Base-by-base conservation (phyloP, 2,888 invertebrate species). In the Rotaria sp. region DNA sequence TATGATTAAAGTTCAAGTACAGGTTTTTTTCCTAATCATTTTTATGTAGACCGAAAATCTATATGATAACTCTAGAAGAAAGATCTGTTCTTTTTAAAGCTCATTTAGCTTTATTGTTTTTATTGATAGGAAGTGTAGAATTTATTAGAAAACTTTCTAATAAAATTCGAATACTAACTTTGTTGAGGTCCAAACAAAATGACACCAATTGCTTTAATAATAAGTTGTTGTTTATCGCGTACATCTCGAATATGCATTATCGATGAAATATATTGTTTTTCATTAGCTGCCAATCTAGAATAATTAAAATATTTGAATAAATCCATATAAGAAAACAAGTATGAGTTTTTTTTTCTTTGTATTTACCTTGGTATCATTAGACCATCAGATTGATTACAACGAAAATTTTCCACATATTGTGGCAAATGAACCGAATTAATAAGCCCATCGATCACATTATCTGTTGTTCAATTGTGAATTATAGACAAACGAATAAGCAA, bases 401-500 rank as follows among this genome's bases (percentile, higher is more conserved):
- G 93, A 91, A 98, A 97, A 89, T 94, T 93, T 87, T 94, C 94
- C 88, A 94, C 94, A 93, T 98, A 98, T 92, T 97, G 96, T 11
- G 97, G 97, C 88, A 99, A 93, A 90, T 97, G 96, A 55, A 98
- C 97, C 88, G 94, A 95, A 88, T 94, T 93, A 21, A 94, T 94
- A 88, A 99, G 92, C 98, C 99, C 99, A 90, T 96, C 96, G 38
- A 96, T 94, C 26, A 97, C 96, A 92, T 98, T 96, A 90, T 97
- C 96, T 88, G 95, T 94, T 5, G 96, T 97, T 98, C 98, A 99
- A 91, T 97, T 97, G 92, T 97, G 96, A 74, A 98, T 98, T 94
- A 89, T 26, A 21, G 59, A 85, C 13, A 30, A 30, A 59, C 67
- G 26, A 45, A 15, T 4, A n/a, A 30, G 4, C 5, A 30, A n/a